A percentile compares a stretch with the other conserved stretches of the same genome.
Conservation (phyloP, 2,113 vertebrate genomes). For the Cathartes aura region DNA sequence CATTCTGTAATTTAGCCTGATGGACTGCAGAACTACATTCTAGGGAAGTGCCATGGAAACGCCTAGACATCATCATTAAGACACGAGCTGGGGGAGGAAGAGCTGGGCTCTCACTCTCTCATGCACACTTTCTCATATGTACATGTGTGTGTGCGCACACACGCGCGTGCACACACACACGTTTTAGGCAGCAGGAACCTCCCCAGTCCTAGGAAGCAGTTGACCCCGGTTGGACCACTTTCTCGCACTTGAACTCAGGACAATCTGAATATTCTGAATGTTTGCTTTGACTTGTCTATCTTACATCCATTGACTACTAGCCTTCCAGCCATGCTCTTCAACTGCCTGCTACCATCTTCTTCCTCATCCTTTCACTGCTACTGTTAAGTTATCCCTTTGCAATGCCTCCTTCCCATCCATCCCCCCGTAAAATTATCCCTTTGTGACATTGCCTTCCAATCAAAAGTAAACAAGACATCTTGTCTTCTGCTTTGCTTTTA, state of each 20-base stretch:
- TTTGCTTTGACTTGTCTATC: background rate
- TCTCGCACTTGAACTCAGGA: background rate
- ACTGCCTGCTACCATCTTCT: background rate
- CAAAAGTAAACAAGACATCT: background rate
- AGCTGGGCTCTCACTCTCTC: background rate
- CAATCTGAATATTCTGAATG: background rate
- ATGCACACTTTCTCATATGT: background rate
- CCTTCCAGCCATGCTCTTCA: background rate
- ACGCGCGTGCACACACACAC: too few species aligned
- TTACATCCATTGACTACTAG: background rate
- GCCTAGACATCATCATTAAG: slow-evolving; percentile 51
- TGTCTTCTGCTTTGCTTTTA: slow-evolving; percentile 39
- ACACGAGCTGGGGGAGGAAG: background rate
- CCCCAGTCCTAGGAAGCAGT: background rate
- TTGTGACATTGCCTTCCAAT: background rate
- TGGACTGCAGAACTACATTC: slow-evolving; percentile 56
- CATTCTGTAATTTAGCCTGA: slow-evolving; percentile 42
- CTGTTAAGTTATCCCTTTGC: background rate
- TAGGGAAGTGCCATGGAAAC: slow-evolving; percentile 64
- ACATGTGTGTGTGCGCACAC: accelerated
- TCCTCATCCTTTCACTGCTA: background rate
- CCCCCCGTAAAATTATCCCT: background rate
- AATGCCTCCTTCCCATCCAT: background rate
- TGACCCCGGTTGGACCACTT: background rate
- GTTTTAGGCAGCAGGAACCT: background rate